Evolutionary conservation across 2,113 vertebrate species (phyloP).

Genomic region (Phrynocephalus versicolor): DNA sequence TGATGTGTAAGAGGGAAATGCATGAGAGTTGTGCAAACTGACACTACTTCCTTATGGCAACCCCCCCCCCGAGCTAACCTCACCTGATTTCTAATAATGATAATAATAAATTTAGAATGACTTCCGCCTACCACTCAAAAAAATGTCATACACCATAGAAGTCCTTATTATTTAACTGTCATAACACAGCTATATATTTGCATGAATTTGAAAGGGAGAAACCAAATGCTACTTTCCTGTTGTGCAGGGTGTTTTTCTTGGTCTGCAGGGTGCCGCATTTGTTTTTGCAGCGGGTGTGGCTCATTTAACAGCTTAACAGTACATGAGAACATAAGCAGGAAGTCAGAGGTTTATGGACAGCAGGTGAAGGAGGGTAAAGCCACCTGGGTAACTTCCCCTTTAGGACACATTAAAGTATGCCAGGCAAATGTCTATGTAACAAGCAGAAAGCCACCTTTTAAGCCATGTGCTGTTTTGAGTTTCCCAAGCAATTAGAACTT

Average conservation of each 20-base stretch:
- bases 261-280: neutral
- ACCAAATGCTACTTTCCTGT: neutral
- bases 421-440: neutral
- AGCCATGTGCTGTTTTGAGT: neutral
- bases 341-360: neutral
- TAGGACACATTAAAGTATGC: no score
- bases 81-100: neutral
- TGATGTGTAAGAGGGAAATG: neutral
- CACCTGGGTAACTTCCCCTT: no score
- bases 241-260: neutral
- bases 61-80: no score
- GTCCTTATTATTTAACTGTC: neutral
- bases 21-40: no score
- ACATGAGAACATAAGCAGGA: conserved; percentile 16
- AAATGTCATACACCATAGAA: neutral
- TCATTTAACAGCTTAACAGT: neutral
- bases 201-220: neutral
- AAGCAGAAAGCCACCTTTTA: neutral
- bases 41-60: no score
- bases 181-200: neutral
- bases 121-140: neutral
- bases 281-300: conserved; percentile 2
- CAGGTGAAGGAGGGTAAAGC: neutral
- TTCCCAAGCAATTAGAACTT: neutral
- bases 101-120: neutral